These are phyloP conservation scores for Ochotona princeps DNA, from an alignment of 2,113 vertebrate genomes.

Conservation along the genomic window DNA sequence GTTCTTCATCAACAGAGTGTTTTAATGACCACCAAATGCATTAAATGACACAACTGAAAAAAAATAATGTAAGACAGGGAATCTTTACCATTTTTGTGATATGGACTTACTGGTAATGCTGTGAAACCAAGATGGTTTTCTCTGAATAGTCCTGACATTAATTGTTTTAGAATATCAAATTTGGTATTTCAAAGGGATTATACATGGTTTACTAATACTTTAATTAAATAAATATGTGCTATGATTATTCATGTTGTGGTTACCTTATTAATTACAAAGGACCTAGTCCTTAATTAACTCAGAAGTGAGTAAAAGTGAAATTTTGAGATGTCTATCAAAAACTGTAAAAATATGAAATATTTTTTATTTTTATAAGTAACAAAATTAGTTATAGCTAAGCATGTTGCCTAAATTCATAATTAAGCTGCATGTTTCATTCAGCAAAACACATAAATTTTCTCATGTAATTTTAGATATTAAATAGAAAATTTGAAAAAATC, in stretches of 20 bases:
- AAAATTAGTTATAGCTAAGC: neutral
- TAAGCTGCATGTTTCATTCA: slow-evolving; percentile 3
- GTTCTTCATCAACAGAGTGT: neutral
- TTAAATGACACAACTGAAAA: neutral
- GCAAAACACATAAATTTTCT: neutral
- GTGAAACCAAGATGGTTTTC: neutral
- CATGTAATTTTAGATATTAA: neutral
- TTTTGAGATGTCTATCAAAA: neutral
- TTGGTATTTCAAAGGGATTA: neutral
- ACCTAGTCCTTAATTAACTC: neutral
- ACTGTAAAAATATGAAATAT: neutral
- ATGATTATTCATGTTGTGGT: neutral
- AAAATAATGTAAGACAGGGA: neutral
- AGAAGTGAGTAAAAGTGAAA: neutral
- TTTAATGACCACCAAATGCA: slow-evolving; percentile 6
- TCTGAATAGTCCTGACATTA: neutral
- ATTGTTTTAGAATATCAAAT: neutral
- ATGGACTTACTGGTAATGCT: neutral
- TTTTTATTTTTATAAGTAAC: neutral
- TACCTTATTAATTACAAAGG: slow-evolving; percentile 19
- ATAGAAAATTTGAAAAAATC: neutral
- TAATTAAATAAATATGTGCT: neutral
- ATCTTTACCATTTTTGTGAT: slow-evolving; percentile 19
- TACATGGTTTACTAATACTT: neutral
- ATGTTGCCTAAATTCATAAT: neutral